phyloP scores from a whole-genome alignment of 2,888 invertebrate species.

The Phengaris arion region DNA sequence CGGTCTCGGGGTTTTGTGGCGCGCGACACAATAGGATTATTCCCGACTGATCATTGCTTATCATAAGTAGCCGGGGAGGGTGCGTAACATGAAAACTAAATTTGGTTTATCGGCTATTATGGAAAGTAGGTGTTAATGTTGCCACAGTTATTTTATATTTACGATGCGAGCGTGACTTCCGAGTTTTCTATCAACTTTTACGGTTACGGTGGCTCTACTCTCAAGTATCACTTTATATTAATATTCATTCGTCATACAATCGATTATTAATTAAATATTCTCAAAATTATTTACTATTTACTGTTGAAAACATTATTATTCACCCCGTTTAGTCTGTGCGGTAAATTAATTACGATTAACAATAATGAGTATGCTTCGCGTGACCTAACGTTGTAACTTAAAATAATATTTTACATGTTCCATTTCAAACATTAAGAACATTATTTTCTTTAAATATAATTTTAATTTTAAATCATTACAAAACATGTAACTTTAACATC shows the following conservation, averaged over 20 bases:
- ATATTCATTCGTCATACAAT: not conserved
- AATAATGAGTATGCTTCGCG: not conserved
- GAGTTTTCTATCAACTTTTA: conserved; percentile 56
- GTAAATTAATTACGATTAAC: not conserved
- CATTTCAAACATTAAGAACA: not conserved
- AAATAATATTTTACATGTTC: not conserved
- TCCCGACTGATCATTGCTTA: conserved; percentile 79
- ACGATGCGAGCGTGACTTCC: conserved; percentile 72
- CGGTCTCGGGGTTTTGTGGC: conserved; percentile 75
- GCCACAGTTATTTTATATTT: conserved; percentile 61
- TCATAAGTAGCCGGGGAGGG: conserved; percentile 76
- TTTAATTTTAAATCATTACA: not conserved
- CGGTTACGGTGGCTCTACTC: conserved; percentile 41
- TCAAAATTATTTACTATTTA: not conserved
- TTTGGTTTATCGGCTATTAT: conserved; percentile 80
- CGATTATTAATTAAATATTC: not conserved
- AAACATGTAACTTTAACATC: not conserved
- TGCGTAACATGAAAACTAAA: conserved; percentile 79
- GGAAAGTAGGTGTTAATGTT: conserved; percentile 79
- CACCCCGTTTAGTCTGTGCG: not conserved
- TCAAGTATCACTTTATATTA: conserved; percentile 28
- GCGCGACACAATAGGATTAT: conserved; percentile 76
- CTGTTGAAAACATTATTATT: not conserved
- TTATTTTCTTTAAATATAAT: not conserved
- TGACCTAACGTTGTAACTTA: not conserved